Conservation (phyloP, 1,140 invertebrate genomes). For the Stegodyphus mimosarum region DNA sequence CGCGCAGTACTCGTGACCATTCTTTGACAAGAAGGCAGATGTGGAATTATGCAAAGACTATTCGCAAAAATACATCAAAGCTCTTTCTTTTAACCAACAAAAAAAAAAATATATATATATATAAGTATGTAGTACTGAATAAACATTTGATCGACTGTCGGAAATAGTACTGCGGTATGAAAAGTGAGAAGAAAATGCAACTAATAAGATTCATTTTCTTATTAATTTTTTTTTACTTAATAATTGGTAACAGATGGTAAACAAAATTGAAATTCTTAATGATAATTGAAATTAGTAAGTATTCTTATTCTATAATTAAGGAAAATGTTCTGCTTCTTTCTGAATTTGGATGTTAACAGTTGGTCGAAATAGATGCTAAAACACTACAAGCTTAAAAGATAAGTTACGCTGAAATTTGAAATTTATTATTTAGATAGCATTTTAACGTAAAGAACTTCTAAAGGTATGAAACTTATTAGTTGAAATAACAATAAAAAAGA, state of each 20-base stretch:
- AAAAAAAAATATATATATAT: conserved; percentile 2
- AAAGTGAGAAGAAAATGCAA: conserved; percentile 4
- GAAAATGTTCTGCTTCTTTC: too few relatives aligned
- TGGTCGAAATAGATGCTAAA: too few relatives aligned
- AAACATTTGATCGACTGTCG: background rate
- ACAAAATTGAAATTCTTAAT: too few relatives aligned
- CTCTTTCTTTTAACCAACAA: conserved; percentile 14
- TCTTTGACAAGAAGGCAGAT: conserved; percentile 14
- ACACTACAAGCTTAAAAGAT: too few relatives aligned
- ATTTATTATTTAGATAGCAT: background rate
- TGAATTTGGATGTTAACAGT: too few relatives aligned
- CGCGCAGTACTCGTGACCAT: conserved; percentile 49
- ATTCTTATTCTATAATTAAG: too few relatives aligned
- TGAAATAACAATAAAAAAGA: conserved; percentile 1
- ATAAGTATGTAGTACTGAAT: background rate
- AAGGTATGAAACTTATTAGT: conserved; percentile 22
- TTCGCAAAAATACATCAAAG: conserved; percentile 10
- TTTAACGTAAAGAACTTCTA: background rate
- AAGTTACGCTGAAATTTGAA: too few relatives aligned
- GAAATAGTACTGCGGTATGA: conserved; percentile 46
- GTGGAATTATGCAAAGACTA: conserved; percentile 4
- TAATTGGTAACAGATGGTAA: too few relatives aligned
- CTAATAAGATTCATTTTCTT: background rate
- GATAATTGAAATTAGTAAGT: too few relatives aligned
- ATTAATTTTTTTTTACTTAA: background rate